Percentiles rank a stretch among this genome's conserved stretches.
These are phyloP conservation scores for Cetonia aurata DNA, from an alignment of 2,888 invertebrate genomes.

Conservation along the genomic window DNA sequence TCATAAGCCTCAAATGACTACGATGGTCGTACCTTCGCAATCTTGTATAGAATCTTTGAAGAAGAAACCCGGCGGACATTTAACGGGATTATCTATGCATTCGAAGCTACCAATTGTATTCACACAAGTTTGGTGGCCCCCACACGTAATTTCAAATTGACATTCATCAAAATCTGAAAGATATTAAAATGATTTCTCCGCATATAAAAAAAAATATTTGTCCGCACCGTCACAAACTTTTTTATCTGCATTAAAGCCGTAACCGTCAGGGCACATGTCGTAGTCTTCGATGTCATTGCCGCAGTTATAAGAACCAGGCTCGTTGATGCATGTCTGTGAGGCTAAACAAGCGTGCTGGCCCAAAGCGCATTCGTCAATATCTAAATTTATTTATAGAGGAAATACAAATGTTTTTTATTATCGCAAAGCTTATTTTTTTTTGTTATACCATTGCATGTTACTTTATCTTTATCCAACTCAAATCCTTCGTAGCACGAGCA, in stretches of 20 bases:
- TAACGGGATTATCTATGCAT: conserved; percentile 58
- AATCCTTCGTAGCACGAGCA: conserved; percentile 82
- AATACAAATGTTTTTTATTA: conserved; percentile 54
- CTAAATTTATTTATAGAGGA: conserved; percentile 61
- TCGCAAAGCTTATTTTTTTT: not conserved
- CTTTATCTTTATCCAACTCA: conserved; percentile 74
- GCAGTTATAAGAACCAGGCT: conserved; percentile 70
- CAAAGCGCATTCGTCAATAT: conserved; percentile 73
- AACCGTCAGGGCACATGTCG: conserved; percentile 70
- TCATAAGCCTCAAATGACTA: conserved; percentile 5
- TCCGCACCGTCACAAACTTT: conserved; percentile 69
- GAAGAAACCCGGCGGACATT: conserved; percentile 64
- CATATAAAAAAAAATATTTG: not conserved
- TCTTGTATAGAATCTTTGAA: conserved; percentile 61
- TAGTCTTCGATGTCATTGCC: conserved; percentile 59
- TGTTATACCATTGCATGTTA: conserved; percentile 71
- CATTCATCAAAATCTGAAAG: conserved; percentile 64
- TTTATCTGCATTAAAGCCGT: conserved; percentile 69
- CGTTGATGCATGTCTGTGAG: conserved; percentile 69
- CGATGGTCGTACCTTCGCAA: conserved; percentile 57
- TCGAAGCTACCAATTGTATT: conserved; percentile 64
- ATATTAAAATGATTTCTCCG: conserved; percentile 39
- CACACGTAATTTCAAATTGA: conserved; percentile 60
- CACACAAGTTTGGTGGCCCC: conserved; percentile 60
- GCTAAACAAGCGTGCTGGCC: conserved; percentile 67